Percentiles rank a stretch among this genome's conserved stretches.
These are phyloP conservation scores for Stictocephala bisonia DNA, from an alignment of 2,888 invertebrate species.

Conservation along the genomic window DNA sequence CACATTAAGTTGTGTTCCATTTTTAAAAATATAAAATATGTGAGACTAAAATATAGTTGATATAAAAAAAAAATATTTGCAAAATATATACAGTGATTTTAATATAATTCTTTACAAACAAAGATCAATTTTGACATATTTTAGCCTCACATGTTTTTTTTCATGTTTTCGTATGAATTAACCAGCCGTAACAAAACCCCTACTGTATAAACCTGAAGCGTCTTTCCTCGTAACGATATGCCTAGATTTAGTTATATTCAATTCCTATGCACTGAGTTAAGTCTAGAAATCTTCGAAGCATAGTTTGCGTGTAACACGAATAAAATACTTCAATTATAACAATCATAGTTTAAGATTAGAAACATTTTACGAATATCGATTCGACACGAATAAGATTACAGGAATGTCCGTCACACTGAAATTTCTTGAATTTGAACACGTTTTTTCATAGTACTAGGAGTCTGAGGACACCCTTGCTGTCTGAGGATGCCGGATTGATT, in stretches of 20 bases:
- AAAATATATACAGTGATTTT: too few species aligned
- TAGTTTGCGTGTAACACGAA: slow-evolving; percentile 41
- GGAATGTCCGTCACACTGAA: slow-evolving; percentile 88
- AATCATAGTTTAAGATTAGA: slow-evolving; percentile 40
- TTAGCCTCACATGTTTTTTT: too few species aligned
- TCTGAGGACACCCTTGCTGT: slow-evolving; percentile 71
- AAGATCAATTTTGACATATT: too few species aligned
- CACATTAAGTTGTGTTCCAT: too few species aligned
- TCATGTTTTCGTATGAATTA: background rate
- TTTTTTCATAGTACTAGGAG: slow-evolving; percentile 85
- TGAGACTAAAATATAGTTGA: too few species aligned
- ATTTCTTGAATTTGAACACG: slow-evolving; percentile 94
- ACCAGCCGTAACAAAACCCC: background rate
- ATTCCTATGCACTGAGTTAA: slow-evolving; percentile 47
- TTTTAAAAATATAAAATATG: too few species aligned
- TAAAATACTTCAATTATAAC: slow-evolving; percentile 43
- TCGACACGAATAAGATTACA: background rate
- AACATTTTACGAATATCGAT: background rate
- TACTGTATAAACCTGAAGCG: background rate
- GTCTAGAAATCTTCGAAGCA: slow-evolving; percentile 45
- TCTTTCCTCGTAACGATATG: slow-evolving; percentile 22
- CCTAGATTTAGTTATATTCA: slow-evolving; percentile 44
- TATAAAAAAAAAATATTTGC: too few species aligned
- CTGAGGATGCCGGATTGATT: slow-evolving; percentile 71
- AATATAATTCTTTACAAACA: too few species aligned